Percentiles rank a stretch among this genome's conserved stretches.
These are phyloP conservation scores for Caenorhabditis brenneri DNA, from an alignment of 1,140 invertebrate species.

Conservation along the genomic window DNA sequence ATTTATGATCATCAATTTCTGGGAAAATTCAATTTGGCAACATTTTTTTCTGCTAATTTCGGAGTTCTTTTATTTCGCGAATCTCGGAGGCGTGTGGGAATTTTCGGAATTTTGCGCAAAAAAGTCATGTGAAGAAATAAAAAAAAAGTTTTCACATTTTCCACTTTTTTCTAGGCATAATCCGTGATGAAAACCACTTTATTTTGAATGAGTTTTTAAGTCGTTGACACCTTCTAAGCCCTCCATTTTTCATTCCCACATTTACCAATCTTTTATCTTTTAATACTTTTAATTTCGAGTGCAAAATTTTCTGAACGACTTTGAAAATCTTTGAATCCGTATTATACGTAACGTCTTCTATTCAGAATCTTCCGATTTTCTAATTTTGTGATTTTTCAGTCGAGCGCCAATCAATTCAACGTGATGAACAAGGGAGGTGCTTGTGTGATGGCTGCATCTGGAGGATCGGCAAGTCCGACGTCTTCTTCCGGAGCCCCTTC, in stretches of 20 bases:
- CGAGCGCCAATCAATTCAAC: conserved; percentile 3
- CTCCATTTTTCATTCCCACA: no score
- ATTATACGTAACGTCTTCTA: no score
- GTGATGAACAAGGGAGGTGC: neutral
- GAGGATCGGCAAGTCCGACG: neutral
- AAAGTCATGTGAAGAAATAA: neutral
- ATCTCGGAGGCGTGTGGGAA: neutral
- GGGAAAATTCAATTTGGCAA: neutral
- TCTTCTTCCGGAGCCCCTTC: conserved; percentile 23
- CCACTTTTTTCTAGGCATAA: neutral
- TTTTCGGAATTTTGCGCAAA: neutral
- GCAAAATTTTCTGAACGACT: neutral
- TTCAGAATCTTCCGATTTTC: neutral
- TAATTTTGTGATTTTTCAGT: neutral
- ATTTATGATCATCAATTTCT: neutral
- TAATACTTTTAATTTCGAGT: neutral
- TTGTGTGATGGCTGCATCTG: conserved; percentile 4
- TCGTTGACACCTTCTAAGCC: conserved; percentile 4
- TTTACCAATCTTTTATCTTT: conserved; percentile 19
- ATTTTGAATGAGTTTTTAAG: neutral
- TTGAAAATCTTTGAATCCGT: no score
- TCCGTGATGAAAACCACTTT: neutral
- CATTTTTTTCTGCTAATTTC: neutral
- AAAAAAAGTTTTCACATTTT: neutral
- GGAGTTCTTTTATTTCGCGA: neutral